Evolutionary conservation across 1,140 invertebrate species (phyloP), one percentile per base, ranked within the genome.

Genomic region (Tetranychus cinnabarinus): DNA sequence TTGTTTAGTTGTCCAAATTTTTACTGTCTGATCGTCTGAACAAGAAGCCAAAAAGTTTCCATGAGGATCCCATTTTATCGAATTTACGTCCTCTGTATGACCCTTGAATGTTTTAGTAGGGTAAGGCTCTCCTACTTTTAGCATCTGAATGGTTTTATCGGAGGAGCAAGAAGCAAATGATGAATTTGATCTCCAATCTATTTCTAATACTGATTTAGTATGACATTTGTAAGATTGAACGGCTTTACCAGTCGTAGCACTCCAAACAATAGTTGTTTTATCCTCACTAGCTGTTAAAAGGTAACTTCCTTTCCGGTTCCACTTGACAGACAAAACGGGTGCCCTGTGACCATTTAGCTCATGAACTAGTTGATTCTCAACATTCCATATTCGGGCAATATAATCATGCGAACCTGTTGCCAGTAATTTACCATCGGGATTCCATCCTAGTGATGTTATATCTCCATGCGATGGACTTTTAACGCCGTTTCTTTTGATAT

Each of bases 31-130:
- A 70, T 98, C 95, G 74, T 97, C 95, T 0, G 92, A 97, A 76
- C 95, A 98, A 33, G 92, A 97, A 0, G 95, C 95, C 58, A 98
- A 74, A 33, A 97, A 75, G 68, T 86, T 84, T 23, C 93, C 93
- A 77, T 95, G 88, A 15, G 93, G 93, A 75, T 97, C 93, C 93
- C 92, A 98, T 75, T 97, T 97, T 55, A 98, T 97, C 13, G 95
- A 93, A 76, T 98, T 98, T 0, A 98, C 95, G 80, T 97, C 93
- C 78, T 97, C 97, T 39, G 88, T 95, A 70, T 97, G 92, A 54
- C 92, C 95, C 72, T 92, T 86, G 76, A 97, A 97, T 68, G 91
- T 96, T 76, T 97, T 97, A 63, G 96, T 88, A 35, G 93, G 93
- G 71, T 88, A 86, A 65, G 95, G 87, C 59, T 83, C 78, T 66